These are phyloP conservation scores for Coreoperca whiteheadi DNA, from an alignment of 2,113 vertebrate genomes.

Conservation along the genomic window DNA sequence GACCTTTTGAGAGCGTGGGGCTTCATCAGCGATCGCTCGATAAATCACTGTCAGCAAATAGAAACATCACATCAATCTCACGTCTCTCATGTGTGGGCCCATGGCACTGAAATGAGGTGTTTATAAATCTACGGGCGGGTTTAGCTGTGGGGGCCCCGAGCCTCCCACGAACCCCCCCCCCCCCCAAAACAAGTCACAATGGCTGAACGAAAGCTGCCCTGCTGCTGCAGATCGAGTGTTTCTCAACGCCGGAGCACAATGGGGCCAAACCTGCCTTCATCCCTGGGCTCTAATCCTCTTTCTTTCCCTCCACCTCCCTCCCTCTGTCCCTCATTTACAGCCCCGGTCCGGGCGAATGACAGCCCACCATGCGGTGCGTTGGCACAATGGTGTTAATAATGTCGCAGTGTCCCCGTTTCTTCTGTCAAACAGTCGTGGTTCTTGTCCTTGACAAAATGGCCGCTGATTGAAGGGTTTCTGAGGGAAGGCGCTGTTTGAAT, in stretches of 20 bases:
- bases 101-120: constrained; percentile 5
- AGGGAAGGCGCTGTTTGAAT: background rate
- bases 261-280: constrained; percentile 60
- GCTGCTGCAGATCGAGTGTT: constrained; percentile 56
- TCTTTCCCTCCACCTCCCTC: constrained; percentile 7
- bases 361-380: constrained; percentile 35
- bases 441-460: constrained; percentile 44
- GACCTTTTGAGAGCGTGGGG: no score
- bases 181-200: constrained; percentile 46
- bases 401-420: constrained; percentile 18
- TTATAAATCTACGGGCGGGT: constrained; percentile 43
- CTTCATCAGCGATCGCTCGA: background rate
- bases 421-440: constrained; percentile 32
- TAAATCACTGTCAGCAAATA: background rate
- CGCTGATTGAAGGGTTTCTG: constrained; percentile 40
- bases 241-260: constrained; percentile 56
- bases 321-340: constrained; percentile 33
- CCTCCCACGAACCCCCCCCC: constrained; percentile 12
- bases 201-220: constrained; percentile 64
- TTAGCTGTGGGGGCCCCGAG: constrained; percentile 29
- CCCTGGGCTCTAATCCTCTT: constrained; percentile 57
- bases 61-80: constrained; percentile 4
- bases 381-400: constrained; percentile 57
- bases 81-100: constrained; percentile 3
- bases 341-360: background rate